phyloP scores from a whole-genome alignment of 2,113 vertebrate species.

The cattle (Bos taurus) region DNA sequence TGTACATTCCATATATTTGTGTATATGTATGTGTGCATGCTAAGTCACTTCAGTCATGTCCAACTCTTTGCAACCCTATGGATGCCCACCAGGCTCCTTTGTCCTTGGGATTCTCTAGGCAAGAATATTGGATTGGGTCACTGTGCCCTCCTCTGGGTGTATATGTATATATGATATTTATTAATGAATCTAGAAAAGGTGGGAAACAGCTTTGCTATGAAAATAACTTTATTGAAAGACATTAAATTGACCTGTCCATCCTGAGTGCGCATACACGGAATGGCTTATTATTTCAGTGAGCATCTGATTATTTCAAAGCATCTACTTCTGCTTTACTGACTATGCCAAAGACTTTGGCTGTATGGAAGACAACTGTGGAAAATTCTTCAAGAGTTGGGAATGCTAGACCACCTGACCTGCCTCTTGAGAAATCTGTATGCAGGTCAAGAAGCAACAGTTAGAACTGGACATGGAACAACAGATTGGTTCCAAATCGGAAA shows the following conservation, averaged over 20 bases:
- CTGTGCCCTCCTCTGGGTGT: background rate
- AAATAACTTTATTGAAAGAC: background rate
- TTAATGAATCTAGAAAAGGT: background rate
- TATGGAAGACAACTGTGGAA: background rate
- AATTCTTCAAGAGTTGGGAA: background rate
- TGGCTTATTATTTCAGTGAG: background rate
- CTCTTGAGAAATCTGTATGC: background rate
- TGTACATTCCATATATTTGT: background rate
- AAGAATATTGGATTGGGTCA: background rate
- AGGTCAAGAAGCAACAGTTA: background rate
- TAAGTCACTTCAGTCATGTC: background rate
- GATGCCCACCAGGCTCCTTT: background rate
- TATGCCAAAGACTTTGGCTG: background rate
- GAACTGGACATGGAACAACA: fast-evolving
- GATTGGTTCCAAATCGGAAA: fast-evolving
- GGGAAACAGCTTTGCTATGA: background rate
- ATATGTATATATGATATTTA: background rate
- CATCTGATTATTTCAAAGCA: background rate
- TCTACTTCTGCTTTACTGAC: background rate
- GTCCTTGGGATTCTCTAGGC: background rate
- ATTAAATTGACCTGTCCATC: background rate
- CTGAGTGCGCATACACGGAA: background rate
- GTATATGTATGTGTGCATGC: background rate
- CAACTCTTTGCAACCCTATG: background rate
- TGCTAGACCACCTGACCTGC: background rate